A percentile compares a stretch with the other conserved stretches of the same genome.
Conservation (phyloP, 2,113 vertebrate species). For the Cyphomyrus discorhynchus region DNA sequence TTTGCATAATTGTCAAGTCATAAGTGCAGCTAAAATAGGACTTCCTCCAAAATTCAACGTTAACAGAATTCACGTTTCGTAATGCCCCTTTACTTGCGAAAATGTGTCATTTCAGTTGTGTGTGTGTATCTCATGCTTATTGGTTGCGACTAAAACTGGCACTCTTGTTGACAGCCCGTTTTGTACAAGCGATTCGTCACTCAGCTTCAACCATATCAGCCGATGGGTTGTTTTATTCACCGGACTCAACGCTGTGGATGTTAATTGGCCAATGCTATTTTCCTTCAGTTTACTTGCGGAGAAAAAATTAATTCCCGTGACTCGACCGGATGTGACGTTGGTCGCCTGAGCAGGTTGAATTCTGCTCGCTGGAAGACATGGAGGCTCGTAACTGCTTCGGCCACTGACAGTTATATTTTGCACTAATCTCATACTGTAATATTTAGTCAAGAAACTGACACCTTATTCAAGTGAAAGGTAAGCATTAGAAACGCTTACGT, state of each 20-base stretch:
- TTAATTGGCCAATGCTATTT: not conserved
- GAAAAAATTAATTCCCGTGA: conserved; percentile 18
- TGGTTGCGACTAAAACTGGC: not conserved
- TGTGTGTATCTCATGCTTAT: not conserved
- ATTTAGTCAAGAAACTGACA: conserved; percentile 5
- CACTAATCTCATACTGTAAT: conserved; percentile 2
- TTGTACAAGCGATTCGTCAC: not conserved
- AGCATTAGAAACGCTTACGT: not conserved
- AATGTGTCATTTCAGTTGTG: not conserved
- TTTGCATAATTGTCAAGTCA: not conserved
- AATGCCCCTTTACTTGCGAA: not conserved
- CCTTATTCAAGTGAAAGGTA: conserved; percentile 36
- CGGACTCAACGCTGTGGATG: not conserved
- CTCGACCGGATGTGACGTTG: conserved; percentile 19
- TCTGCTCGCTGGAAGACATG: conserved; percentile 50
- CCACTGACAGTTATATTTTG: conserved; percentile 42
- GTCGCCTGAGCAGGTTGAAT: conserved; percentile 26
- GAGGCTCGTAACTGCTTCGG: conserved; percentile 39
- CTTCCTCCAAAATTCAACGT: not conserved
- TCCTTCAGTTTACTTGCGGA: not conserved
- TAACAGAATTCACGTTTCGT: not conserved
- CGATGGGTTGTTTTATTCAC: not conserved
- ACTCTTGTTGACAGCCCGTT: not conserved
- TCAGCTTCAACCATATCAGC: not conserved
- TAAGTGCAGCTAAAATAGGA: not conserved